Conservation (phyloP, 2,888 invertebrate genomes). For the Ophonus ardosiacus region DNA sequence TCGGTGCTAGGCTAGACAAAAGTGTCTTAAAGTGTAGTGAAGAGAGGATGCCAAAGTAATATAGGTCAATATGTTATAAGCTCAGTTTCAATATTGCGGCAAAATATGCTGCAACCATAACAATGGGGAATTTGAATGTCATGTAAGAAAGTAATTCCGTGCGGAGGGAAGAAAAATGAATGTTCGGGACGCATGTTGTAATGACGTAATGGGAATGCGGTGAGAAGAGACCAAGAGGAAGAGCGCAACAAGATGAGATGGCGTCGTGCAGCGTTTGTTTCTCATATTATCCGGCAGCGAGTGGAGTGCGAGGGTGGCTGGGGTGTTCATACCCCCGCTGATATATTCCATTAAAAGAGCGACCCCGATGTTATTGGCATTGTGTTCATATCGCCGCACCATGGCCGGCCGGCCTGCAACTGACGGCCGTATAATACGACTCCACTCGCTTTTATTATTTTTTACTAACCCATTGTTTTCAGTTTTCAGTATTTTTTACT, state of each 20-base stretch:
- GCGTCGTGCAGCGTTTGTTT: slow-evolving; percentile 56
- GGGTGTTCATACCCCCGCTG: slow-evolving; percentile 46
- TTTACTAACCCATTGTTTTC: slow-evolving; percentile 72
- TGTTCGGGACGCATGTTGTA: slow-evolving; percentile 11
- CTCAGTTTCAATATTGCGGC: background rate
- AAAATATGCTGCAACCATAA: background rate
- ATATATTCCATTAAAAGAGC: slow-evolving; percentile 71
- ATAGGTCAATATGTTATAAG: slow-evolving; percentile 20
- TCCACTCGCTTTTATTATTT: slow-evolving; percentile 71
- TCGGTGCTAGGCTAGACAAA: background rate
- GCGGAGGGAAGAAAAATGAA: slow-evolving; percentile 4
- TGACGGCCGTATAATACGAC: slow-evolving; percentile 73
- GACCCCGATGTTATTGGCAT: slow-evolving; percentile 73
- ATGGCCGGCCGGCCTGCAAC: slow-evolving; percentile 70
- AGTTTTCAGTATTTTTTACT: slow-evolving; percentile 70
- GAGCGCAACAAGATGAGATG: slow-evolving; percentile 44
- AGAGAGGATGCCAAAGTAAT: background rate
- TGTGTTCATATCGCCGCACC: slow-evolving; percentile 71
- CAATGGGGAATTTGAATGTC: slow-evolving; percentile 3
- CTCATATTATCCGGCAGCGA: slow-evolving; percentile 58
- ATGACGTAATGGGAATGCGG: slow-evolving; percentile 12
- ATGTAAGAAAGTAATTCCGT: background rate
- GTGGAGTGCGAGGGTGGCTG: background rate
- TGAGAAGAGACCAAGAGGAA: background rate
- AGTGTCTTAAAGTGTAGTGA: background rate